Evolutionary conservation across 1,140 invertebrate species (phyloP), one percentile per base, ranked within the genome.

Genomic region (Hyposmocoma kahamanoa): DNA sequence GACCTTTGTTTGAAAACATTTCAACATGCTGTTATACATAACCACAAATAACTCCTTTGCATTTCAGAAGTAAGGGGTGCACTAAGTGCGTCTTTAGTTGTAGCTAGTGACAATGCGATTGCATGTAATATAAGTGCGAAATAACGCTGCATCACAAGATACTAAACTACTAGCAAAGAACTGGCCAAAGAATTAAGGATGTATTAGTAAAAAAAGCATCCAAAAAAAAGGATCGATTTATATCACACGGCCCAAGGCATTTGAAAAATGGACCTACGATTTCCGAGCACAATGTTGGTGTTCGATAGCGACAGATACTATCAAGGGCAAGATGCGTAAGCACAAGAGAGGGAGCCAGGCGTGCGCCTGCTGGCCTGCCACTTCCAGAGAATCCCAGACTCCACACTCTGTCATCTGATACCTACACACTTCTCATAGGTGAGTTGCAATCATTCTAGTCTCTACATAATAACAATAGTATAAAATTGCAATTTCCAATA

Each of bases 231-330:
- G 79, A 85, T 84, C 77, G 79, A 83, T 81, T 72, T 59, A 62
- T 56, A 59, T 60, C 71, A 82, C 72, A 84, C 81, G 79, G 79
- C 77, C 67, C 70, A 71, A 72, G 79, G 81, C 81, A 60, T 70
- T 71, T 78, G 72, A 77, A 83, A 69, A 83, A 85, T 85, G 81
- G 81, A 85, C 74, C 68, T 68, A 67, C 77, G 81, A 85, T 82
- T 80, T 74, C 48, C 65, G 61, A 75, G 56, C 62, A 75, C 55
- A 56, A 70, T 75, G 64, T 69, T 74, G 71, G 66, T 81, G 68
- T 78, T 83, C 73, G 66, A 67, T 72, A 64, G 69, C 70, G 64
- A 66, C 63, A 74, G 66, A 74, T 53, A 73, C 64, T 75, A 69
- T 70, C 62, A 59, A 56, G 70, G 71, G 68, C 82, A 85, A 72